phyloP scores from a whole-genome alignment of 1,140 invertebrate genomes.

The Tetramorium parvispinum region DNA sequence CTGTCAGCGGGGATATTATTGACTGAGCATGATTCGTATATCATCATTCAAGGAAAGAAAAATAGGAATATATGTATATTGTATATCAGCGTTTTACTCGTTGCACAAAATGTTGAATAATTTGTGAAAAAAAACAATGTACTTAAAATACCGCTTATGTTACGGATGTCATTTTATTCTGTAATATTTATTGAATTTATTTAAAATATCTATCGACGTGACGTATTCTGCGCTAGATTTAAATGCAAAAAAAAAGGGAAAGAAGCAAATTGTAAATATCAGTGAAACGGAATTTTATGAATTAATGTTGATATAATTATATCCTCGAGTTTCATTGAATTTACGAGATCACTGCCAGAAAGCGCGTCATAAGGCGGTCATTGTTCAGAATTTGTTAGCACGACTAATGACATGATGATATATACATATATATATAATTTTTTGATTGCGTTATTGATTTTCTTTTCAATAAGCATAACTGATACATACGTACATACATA shows the following conservation, averaged over 20 bases:
- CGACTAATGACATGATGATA: not conserved
- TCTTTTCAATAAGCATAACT: constrained; percentile 62
- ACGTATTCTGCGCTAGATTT: not conserved
- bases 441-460: constrained; percentile 45
- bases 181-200: constrained; percentile 39
- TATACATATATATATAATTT: not conserved
- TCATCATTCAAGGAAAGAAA: not conserved
- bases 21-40: constrained; percentile 26
- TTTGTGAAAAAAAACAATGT: constrained; percentile 22
- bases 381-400: constrained; percentile 60
- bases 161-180: constrained; percentile 56
- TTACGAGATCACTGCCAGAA: constrained; percentile 78
- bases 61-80: constrained; percentile 33
- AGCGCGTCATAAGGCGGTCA: constrained; percentile 70
- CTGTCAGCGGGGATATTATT: constrained; percentile 71
- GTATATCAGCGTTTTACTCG: constrained; percentile 28
- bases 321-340: constrained; percentile 73
- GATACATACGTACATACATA: constrained; percentile 63
- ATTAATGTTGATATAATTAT: constrained; percentile 75
- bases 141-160: constrained; percentile 40
- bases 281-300: constrained; percentile 56
- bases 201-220: constrained; percentile 11
- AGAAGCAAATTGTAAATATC: constrained; percentile 47
- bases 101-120: constrained; percentile 1
- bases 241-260: constrained; percentile 8